Evolutionary conservation across 2,797 vertebrate genomes (phyloP).

Genomic region (Hoplostethus atlanticus): DNA sequence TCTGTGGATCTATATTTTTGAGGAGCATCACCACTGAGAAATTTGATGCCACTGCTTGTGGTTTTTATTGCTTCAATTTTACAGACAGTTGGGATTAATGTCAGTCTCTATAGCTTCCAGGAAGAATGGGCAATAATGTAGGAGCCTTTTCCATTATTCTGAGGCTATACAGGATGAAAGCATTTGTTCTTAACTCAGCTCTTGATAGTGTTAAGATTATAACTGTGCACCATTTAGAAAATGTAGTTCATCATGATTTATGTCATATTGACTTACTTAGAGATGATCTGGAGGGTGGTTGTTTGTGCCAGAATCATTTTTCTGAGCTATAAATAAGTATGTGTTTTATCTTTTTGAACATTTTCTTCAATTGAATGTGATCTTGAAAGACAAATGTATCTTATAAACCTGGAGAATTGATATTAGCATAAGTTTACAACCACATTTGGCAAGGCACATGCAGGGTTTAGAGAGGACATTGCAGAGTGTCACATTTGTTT

Average conservation of each 20-base stretch:
- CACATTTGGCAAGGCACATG: slow-evolving; percentile 47
- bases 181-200: slow-evolving; percentile 82
- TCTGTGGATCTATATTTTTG: slow-evolving; percentile 85
- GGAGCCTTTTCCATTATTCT: slow-evolving; percentile 80
- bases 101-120: slow-evolving; percentile 82
- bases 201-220: slow-evolving; percentile 78
- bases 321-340: slow-evolving; percentile 68
- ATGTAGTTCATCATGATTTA: slow-evolving; percentile 77
- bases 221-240: slow-evolving; percentile 75
- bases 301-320: slow-evolving; percentile 67
- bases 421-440: slow-evolving; percentile 27
- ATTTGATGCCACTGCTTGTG: slow-evolving; percentile 81
- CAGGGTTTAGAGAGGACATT: slow-evolving; percentile 53
- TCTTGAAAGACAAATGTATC: slow-evolving; percentile 50
- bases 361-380: slow-evolving; percentile 43
- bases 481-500: slow-evolving; percentile 69
- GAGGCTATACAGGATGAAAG: slow-evolving; percentile 74
- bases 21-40: slow-evolving; percentile 72
- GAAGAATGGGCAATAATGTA: slow-evolving; percentile 83
- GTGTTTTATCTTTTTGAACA: slow-evolving; percentile 66
- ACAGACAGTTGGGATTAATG: slow-evolving; percentile 89
- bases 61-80: slow-evolving; percentile 89
- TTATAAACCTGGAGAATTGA: slow-evolving; percentile 45
- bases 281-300: slow-evolving; percentile 61
- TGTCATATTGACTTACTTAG: slow-evolving; percentile 77